Evolutionary conservation across 2,888 invertebrate species (phyloP), one percentile per base, ranked within the genome.

Genomic region (Mimumesa dahlbomi): DNA sequence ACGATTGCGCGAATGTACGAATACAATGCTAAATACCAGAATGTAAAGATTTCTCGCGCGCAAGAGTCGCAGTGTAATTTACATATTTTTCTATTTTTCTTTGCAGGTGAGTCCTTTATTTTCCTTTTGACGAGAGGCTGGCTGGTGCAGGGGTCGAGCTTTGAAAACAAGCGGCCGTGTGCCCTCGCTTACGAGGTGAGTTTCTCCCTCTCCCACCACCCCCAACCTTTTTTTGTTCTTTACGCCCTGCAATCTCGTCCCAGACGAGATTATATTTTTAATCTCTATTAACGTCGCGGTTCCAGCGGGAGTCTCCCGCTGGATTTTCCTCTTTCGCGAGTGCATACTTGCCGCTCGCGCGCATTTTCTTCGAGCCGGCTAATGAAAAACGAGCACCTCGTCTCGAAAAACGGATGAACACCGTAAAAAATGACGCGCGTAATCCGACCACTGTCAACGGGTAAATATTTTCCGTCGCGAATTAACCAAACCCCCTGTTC

Each of bases 101-200:
- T 57, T 59, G 7, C 58, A 34, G 49, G 53, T 59, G 52, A 69
- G 65, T 65, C 45, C 16, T 22, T 31, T 50, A 7, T 7, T 48
- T 9, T 16, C 5, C 25, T 45, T 43, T 29, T 7, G 11, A 25
- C 34, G 34, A 7, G 25, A 7, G 25, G 7, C 4, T 25, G 25
- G 7, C 4, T 25, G 25, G 7, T 5, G 1, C 3, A 1, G 34
- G 34, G 34, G 11, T 34, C 34, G 38, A 40, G 38, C 38, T 40
- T 40, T 40, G 38, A 40, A 16, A 40, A 40, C 16, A 34, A n/a
- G n/a, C 34, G 34, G 11, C n/a, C 34, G 34, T 7, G 25, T 11
- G 4, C 11, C 11, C 11, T 40, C 16, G 3, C 5, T 4, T 16
- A 16, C 38, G 34, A 40, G 31, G 31, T 31, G 49, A 34, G 49